These are phyloP conservation scores for Strix uralensis DNA, from an alignment of 2,113 vertebrate species.

Conservation along the genomic window DNA sequence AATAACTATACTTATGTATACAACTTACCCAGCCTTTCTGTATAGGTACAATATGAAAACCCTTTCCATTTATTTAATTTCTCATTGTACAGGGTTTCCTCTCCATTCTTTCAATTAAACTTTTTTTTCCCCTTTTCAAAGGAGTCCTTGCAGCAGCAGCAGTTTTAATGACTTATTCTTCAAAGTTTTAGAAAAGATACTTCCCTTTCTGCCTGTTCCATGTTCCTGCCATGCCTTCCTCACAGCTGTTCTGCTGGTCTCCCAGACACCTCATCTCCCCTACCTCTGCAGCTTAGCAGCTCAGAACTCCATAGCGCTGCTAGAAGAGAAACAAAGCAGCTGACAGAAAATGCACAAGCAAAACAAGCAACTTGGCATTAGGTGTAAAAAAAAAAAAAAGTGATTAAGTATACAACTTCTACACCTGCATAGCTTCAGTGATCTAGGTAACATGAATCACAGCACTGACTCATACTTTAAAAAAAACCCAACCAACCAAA, in stretches of 20 bases:
- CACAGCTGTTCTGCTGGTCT: constrained; percentile 6
- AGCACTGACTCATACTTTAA: background rate
- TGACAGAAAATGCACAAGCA: background rate
- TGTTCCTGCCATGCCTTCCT: background rate
- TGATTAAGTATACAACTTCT: background rate
- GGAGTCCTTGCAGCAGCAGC: background rate
- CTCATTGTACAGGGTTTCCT: background rate
- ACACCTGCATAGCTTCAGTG: background rate
- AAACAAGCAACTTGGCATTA: background rate
- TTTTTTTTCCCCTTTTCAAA: background rate
- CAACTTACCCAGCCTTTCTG: background rate
- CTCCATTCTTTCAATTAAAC: background rate
- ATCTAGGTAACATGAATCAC: background rate
- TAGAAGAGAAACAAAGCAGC: constrained; percentile 10
- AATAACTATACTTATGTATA: background rate
- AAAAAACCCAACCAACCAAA: background rate
- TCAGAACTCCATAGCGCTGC: background rate
- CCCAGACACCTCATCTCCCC: background rate
- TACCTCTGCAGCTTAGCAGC: background rate
- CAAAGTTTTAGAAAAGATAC: background rate
- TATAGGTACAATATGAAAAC: background rate
- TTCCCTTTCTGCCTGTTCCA: background rate
- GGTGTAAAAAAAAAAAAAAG: background rate
- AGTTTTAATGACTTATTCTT: background rate
- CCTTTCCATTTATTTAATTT: background rate